These are phyloP conservation scores for Oconnorella tubifera DNA, from an alignment of 2,888 invertebrate genomes.

Conservation along the genomic window DNA sequence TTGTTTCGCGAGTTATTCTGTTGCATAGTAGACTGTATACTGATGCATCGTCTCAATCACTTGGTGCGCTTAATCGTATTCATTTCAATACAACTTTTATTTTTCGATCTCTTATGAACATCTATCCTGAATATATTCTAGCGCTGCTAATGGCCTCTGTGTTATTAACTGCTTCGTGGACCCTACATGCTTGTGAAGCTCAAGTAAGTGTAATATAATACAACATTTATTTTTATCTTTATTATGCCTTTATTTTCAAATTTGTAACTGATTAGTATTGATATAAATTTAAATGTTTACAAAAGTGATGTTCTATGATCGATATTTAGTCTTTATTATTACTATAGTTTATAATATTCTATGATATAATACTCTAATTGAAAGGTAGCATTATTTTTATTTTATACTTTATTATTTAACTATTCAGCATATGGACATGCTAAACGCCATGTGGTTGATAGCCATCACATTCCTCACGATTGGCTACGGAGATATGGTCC, in stretches of 20 bases:
- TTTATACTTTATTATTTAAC: not conserved
- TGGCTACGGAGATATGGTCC: constrained; percentile 3
- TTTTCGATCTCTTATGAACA: constrained; percentile 55
- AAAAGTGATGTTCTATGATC: too few species aligned
- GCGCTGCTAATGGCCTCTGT: constrained; percentile 45
- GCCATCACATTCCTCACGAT: constrained; percentile 8
- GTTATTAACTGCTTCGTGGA: constrained; percentile 51
- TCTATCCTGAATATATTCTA: constrained; percentile 53
- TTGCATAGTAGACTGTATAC: constrained; percentile 52
- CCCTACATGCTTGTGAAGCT: constrained; percentile 51
- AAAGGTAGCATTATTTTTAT: not conserved
- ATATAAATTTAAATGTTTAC: too few species aligned
- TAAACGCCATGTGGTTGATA: constrained; percentile 5
- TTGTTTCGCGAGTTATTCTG: constrained; percentile 51
- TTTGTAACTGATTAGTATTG: too few species aligned
- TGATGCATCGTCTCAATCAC: constrained; percentile 54
- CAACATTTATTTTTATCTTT: not conserved
- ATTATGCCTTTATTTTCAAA: too few species aligned
- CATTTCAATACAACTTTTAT: constrained; percentile 79
- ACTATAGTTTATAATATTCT: too few species aligned
- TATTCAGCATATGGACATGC: not conserved
- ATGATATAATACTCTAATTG: too few species aligned
- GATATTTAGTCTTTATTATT: too few species aligned
- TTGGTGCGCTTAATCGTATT: constrained; percentile 79
- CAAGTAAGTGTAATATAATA: not conserved